Base-by-base conservation (phyloP, 2,797 vertebrate genomes). In the Myotis planiceps region DNA sequence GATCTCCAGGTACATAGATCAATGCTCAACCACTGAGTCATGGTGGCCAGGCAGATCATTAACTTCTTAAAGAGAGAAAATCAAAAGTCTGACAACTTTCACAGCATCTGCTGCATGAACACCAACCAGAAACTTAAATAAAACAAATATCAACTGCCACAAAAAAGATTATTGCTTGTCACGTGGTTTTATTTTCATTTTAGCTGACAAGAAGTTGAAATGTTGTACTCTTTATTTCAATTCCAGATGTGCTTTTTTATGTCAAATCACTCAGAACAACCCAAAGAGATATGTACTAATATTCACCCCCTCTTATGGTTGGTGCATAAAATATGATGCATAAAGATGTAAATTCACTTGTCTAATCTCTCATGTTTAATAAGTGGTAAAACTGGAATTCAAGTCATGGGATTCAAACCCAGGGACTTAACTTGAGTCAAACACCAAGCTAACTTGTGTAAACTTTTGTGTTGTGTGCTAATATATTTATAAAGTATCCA, bases 161-260 rank as follows among this genome's bases (percentile, higher is more conserved):
- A 47, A 60, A 81, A 89, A 58, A 18, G 75, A 15, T 25, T 94
- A n/a, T 78, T 8, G 32, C 6, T 80, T 69, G 14, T 65, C 5
- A 15, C 18, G 4, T 68, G 14, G 25, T 83, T 90, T 92, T 69
- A 65, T 89, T 92, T 80, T 92, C 29, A 53, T 78, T 78, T 91
- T 80, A 65, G 27, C 78, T n/a, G 32, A 66, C 3, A 80, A 7
- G 23, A 85, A 93, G 8, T 84, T 88, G 51, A 84, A 88, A 95
- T 65, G 47, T 0, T 71, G 18, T 93, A 88, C 74, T 1, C 1
- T 49, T 42, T 91, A 45, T 85, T 95, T 85, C 68, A 88, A 9
- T 81, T 91, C 13, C 47, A 81, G 23, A 14, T 75, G 19, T 21
- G 5, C 27, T 85, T 88, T 55, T 15, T 27, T 37, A 15, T 87